These are phyloP conservation scores for Saimiri boliviensis DNA, from an alignment of 2,113 vertebrate species.

Conservation along the genomic window DNA sequence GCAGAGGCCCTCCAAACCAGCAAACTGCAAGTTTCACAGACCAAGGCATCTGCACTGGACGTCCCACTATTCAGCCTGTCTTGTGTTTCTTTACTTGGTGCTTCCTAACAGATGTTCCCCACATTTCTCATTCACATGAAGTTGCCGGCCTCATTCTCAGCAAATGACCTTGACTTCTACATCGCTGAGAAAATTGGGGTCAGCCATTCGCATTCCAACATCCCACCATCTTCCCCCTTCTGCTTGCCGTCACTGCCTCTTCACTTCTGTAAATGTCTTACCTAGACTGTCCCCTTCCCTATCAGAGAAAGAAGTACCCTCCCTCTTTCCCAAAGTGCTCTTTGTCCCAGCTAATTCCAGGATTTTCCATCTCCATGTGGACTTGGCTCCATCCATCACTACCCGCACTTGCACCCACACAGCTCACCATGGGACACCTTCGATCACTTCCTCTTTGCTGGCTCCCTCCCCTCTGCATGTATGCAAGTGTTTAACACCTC, in stretches of 20 bases:
- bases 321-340: background rate
- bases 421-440: background rate
- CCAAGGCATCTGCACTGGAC: background rate
- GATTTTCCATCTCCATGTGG: background rate
- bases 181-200: slow-evolving; percentile 34
- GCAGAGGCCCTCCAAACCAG: background rate
- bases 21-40: background rate
- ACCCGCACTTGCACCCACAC: no score
- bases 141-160: background rate
- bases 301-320: background rate
- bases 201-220: background rate
- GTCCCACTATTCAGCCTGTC: background rate
- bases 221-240: background rate
- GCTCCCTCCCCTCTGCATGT: background rate
- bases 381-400: background rate
- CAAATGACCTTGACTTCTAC: background rate
- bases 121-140: slow-evolving; percentile 8
- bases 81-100: slow-evolving; percentile 7
- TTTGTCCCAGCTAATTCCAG: background rate
- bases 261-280: background rate
- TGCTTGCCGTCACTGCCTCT: background rate
- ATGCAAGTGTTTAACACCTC: background rate
- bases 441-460: background rate
- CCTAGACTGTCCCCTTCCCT: background rate
- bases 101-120: background rate